These are phyloP conservation scores for Junco hyemalis DNA, from an alignment of 2,113 vertebrate genomes.

Conservation along the genomic window DNA sequence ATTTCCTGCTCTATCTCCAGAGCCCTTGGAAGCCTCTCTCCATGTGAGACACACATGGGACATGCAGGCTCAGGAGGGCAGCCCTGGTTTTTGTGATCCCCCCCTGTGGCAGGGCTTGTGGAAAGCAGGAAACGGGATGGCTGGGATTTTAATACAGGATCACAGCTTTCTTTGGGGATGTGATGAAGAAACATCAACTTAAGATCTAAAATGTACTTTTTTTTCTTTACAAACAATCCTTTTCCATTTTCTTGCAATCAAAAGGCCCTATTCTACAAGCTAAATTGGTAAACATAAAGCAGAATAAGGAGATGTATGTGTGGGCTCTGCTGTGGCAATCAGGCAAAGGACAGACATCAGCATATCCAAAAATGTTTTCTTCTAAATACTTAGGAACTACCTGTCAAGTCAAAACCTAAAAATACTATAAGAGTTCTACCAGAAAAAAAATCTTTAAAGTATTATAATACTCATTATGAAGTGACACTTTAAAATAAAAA, in stretches of 20 bases:
- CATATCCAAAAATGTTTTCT: neutral
- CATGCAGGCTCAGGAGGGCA: rapidly evolving
- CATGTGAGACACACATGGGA: rapidly evolving
- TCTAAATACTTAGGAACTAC: neutral
- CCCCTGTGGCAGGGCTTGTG: neutral
- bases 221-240: neutral
- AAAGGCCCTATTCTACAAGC: neutral
- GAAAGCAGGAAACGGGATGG: neutral
- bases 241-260: neutral
- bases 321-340: neutral
- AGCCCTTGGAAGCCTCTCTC: neutral
- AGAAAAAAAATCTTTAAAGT: neutral
- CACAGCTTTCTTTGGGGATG: neutral
- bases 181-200: neutral
- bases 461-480: neutral
- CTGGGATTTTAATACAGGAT: neutral
- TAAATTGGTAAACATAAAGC: neutral
- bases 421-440: neutral
- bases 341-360: neutral
- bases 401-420: neutral
- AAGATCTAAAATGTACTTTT: neutral
- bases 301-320: neutral
- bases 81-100: neutral
- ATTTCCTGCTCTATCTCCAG: neutral
- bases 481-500: neutral